A percentile compares a stretch with the other conserved stretches of the same genome.
These are phyloP conservation scores for Trichonephila inaurata DNA, from an alignment of 1,140 invertebrate genomes.

Conservation along the genomic window DNA sequence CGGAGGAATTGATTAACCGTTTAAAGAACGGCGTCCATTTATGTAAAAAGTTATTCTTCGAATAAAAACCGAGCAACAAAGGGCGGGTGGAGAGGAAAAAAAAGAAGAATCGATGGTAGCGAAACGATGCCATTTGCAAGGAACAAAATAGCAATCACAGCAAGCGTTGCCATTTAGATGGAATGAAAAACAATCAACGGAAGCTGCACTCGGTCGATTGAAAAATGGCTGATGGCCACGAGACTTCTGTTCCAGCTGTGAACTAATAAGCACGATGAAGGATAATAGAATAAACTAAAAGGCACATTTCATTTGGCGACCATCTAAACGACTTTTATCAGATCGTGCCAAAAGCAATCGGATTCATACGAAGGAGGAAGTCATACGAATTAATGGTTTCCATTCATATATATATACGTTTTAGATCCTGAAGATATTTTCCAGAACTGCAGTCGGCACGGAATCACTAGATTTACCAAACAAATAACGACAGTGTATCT, in stretches of 20 bases:
- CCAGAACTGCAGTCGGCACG: background rate
- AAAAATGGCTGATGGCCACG: constrained; percentile 16
- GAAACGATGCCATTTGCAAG: constrained; percentile 15
- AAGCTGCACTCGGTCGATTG: background rate
- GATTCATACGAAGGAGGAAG: background rate
- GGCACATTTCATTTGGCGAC: background rate
- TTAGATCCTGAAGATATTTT: background rate
- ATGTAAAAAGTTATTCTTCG: background rate
- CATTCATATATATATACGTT: background rate
- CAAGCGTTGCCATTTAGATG: background rate
- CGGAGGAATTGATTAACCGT: background rate
- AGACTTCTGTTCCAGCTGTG: background rate
- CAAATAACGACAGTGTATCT: background rate
- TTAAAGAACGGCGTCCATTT: background rate
- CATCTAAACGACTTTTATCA: constrained; percentile 1
- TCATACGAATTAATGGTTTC: background rate
- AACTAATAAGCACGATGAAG: background rate
- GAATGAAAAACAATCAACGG: constrained; percentile 34
- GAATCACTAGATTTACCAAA: background rate
- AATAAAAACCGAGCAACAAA: background rate
- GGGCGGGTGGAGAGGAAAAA: background rate
- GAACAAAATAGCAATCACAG: background rate
- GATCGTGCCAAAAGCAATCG: background rate
- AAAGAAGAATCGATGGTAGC: background rate
- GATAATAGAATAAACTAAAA: background rate